Percentiles rank a stretch among this genome's conserved stretches.
Conservation (phyloP, 2,113 vertebrate species). For the Myotis davidii region DNA sequence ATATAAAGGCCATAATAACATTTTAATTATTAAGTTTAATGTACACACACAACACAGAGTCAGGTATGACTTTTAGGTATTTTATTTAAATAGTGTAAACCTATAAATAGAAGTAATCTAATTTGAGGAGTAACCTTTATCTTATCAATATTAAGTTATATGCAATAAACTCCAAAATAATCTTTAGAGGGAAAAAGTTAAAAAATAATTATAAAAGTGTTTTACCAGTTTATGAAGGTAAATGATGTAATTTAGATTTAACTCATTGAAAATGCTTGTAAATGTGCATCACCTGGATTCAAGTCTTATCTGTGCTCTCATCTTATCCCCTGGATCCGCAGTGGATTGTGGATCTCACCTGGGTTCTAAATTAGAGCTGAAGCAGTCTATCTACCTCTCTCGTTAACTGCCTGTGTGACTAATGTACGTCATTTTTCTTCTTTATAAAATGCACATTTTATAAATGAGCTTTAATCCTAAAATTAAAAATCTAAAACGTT, state of each 20-base stretch:
- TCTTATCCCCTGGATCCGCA: not conserved
- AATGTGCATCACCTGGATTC: not conserved
- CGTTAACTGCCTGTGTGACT: not conserved
- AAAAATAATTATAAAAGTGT: not conserved
- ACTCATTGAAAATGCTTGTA: not conserved
- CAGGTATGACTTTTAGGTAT: not conserved
- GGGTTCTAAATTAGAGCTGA: not conserved
- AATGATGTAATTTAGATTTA: not conserved
- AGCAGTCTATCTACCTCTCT: not conserved
- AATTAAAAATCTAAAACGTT: not conserved
- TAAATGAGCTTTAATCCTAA: not conserved
- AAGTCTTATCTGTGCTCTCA: not conserved
- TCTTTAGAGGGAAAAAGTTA: not conserved
- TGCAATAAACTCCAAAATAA: not conserved
- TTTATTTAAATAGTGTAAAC: not conserved
- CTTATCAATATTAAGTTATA: not conserved
- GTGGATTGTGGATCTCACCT: rapidly evolving
- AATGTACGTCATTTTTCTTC: not conserved
- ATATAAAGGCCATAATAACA: not conserved
- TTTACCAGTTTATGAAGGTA: not conserved
- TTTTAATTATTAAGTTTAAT: not conserved
- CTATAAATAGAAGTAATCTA: not conserved
- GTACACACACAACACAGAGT: not conserved
- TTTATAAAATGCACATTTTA: not conserved
- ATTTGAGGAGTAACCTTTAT: not conserved